Evolutionary conservation across 1,140 invertebrate genomes (phyloP).

Genomic region (Eciton burchellii): DNA sequence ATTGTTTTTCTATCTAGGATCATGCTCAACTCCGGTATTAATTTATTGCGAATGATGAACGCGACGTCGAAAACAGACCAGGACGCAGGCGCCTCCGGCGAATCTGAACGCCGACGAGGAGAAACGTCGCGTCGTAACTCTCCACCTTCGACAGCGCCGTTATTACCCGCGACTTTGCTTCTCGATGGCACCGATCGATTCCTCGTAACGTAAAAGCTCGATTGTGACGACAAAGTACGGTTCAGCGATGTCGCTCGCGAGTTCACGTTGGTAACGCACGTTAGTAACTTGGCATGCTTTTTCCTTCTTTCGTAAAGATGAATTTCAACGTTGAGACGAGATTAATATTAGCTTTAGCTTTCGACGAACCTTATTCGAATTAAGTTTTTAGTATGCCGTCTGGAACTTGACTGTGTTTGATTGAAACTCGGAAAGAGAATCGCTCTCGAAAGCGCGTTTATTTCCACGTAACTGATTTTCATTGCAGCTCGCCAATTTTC

Average conservation of each 20-base stretch:
- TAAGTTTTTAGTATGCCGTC: no score
- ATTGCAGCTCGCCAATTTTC: no score
- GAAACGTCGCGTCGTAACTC: constrained; percentile 48
- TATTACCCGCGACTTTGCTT: constrained; percentile 55
- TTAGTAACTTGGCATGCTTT: not conserved
- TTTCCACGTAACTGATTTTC: no score
- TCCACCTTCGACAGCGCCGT: constrained; percentile 58
- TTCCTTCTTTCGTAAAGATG: not conserved
- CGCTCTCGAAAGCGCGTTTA: no score
- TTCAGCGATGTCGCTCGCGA: not conserved
- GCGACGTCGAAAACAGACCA: no score
- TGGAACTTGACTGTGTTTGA: no score
- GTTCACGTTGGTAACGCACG: constrained; percentile 8
- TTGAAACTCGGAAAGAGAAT: no score
- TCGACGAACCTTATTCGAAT: no score
- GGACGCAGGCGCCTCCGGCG: not conserved
- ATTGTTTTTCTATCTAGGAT: not conserved
- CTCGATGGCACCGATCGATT: constrained; percentile 56
- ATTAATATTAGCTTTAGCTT: no score
- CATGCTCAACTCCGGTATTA: no score
- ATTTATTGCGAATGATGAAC: constrained; percentile 8
- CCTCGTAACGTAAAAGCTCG: constrained; percentile 40
- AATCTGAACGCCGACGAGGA: constrained; percentile 47
- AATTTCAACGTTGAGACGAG: no score
- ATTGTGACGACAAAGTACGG: constrained; percentile 34